Evolutionary conservation across 2,797 vertebrate species (phyloP).

Genomic region (Squalus acanthias): DNA sequence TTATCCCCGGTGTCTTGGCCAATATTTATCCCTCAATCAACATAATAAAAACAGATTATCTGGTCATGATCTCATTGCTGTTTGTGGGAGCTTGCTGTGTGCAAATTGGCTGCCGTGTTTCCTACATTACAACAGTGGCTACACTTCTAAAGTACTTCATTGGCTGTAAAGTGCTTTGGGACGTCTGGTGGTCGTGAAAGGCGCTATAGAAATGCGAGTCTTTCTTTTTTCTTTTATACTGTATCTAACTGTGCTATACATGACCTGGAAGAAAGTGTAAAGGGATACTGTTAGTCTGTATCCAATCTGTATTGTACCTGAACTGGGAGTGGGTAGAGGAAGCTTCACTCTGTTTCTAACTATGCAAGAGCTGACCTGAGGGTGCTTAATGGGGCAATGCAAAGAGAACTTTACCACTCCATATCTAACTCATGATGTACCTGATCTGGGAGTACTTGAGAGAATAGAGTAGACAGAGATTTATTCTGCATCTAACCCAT

Average conservation of each 20-base stretch:
- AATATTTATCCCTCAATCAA: too few species aligned
- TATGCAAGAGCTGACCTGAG: too few species aligned
- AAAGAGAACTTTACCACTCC: background rate
- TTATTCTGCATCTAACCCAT: background rate
- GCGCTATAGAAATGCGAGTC: too few species aligned
- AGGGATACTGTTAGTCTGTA: background rate
- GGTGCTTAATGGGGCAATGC: background rate
- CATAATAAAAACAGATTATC: too few species aligned
- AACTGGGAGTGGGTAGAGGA: background rate
- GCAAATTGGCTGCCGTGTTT: too few species aligned
- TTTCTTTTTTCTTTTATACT: background rate
- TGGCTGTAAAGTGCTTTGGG: too few species aligned
- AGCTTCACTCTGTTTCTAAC: background rate
- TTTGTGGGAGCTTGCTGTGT: too few species aligned
- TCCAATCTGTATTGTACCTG: background rate
- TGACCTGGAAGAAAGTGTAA: background rate
- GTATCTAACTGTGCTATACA: background rate
- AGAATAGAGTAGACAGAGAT: background rate
- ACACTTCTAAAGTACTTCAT: too few species aligned
- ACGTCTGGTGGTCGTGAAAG: too few species aligned
- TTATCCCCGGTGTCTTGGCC: too few species aligned
- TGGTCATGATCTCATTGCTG: too few species aligned
- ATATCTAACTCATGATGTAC: background rate
- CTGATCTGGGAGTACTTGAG: background rate
- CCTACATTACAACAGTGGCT: too few species aligned